Percentiles rank a stretch among this genome's conserved stretches.
Evolutionary conservation across 2,113 vertebrate genomes (phyloP).

Genomic region (Copsychus sechellarum): DNA sequence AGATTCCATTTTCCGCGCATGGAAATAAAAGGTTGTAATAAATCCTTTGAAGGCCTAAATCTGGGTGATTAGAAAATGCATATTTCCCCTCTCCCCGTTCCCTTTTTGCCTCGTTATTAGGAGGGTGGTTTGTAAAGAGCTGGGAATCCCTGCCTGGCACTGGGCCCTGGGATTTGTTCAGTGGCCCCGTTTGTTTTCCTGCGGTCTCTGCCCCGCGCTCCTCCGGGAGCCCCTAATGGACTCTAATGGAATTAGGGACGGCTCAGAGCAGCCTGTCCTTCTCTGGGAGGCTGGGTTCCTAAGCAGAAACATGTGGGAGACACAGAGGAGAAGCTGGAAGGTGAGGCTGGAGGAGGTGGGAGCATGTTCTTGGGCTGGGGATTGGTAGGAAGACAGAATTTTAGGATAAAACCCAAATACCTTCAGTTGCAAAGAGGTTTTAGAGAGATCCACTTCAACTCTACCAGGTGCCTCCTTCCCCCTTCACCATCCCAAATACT

Average conservation of each 20-base stretch:
- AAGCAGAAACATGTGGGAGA: neutral
- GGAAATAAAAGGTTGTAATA: conserved; percentile 60
- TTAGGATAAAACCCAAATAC: neutral
- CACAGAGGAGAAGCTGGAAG: neutral
- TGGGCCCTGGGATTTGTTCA: neutral
- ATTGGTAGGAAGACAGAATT: neutral
- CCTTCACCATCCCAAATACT: rapidly evolving
- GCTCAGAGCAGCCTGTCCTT: neutral
- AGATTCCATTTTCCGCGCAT: conserved; percentile 45
- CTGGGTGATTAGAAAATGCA: conserved; percentile 27
- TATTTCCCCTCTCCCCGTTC: neutral
- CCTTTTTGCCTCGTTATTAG: conserved; percentile 27
- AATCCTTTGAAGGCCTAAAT: conserved; percentile 45
- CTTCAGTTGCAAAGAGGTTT: neutral
- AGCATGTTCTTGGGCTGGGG: neutral
- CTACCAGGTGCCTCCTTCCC: neutral
- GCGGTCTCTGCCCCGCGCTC: neutral
- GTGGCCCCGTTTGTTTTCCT: neutral
- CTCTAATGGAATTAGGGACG: neutral
- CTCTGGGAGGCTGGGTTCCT: neutral
- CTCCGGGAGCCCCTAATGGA: neutral
- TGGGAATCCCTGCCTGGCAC: conserved; percentile 15
- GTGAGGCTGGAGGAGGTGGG: neutral
- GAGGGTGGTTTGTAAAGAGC: neutral
- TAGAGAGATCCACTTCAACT: neutral